Evolutionary conservation across 2,888 invertebrate species (phyloP), one percentile per base, ranked within the genome.

Genomic region (Drosophila fungiperda): DNA sequence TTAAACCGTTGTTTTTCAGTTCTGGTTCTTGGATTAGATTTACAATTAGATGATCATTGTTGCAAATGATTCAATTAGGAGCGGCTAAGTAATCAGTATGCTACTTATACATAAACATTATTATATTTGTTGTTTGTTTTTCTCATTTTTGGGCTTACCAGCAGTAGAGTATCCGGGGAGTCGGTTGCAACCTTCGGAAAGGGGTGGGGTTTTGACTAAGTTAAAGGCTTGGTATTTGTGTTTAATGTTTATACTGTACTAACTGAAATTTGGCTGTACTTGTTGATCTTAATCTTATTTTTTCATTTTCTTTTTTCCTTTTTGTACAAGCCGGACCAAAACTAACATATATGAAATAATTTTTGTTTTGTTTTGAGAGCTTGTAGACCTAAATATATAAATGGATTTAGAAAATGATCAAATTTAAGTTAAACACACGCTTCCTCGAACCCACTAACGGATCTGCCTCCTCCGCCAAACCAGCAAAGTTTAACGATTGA

Each of bases 1-100:
- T 63, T 73, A 77, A 69, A 62, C 73, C 73, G 35, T 64, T 64
- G 59, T 40, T 48, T 78, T 68, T 79, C 78, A 79, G 78, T 79
- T 80, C 78, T 80, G 73, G 73, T 67, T 69, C n/a, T 72, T 64
- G 58, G 73, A 69, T 68, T 66, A 68, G 29, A 76, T 40, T 63
- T 72, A 67, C 15, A 66, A 26, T 54, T 78, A 62, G 26, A 70
- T 6, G 38, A 59, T 68, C 58, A 63, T 32, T 48, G 48, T 57
- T 45, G 45, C 50, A 29, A 64, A 66, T 52, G 23, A 61, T 55
- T 55, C 66, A 68, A 75, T 61, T 57, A 66, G 61, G 60, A 45
- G 50, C 54, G 63, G 60, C 66, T 63, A 60, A 63, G 68, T 68
- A 79, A 72, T 60, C 55, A 53, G 76, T 78, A 72, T 15, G 58